Conservation (phyloP, 2,888 invertebrate genomes). For the Agonopterix heracliana region DNA sequence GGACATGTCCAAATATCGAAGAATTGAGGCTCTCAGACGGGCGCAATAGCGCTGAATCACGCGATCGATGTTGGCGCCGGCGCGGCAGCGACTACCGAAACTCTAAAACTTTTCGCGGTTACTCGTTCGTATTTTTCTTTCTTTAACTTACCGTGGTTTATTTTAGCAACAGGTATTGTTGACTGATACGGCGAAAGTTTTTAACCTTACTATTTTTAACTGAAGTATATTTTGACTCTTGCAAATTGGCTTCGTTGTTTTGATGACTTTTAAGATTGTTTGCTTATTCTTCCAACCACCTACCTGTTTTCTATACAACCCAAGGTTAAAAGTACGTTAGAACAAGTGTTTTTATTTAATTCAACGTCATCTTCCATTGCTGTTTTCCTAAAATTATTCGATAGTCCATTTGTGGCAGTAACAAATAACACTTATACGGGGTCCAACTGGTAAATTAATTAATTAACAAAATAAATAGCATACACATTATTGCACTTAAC, state of each 20-base stretch:
- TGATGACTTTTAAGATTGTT: too few relatives aligned
- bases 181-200: conserved; percentile 3
- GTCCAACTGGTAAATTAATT: too few relatives aligned
- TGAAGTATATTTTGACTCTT: background rate
- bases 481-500: too few relatives aligned
- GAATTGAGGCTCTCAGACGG: conserved; percentile 37
- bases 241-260: too few relatives aligned
- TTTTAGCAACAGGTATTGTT: conserved; percentile 9
- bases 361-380: background rate
- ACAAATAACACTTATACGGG: too few relatives aligned
- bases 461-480: too few relatives aligned
- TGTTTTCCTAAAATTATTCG: background rate
- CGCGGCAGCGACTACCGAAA: conserved; percentile 42
- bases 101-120: conserved; percentile 37
- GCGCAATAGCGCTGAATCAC: conserved; percentile 46
- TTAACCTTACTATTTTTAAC: background rate
- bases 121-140: conserved; percentile 20
- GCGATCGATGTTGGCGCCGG: conserved; percentile 61
- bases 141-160: conserved; percentile 3
- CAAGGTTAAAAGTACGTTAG: too few relatives aligned
- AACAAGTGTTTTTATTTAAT: background rate
- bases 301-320: too few relatives aligned
- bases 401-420: background rate
- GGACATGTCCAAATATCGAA: conserved; percentile 54
- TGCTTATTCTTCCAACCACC: too few relatives aligned